These are phyloP conservation scores for Rhinogobio ventralis DNA, from an alignment of 2,797 vertebrate species.

Conservation along the genomic window DNA sequence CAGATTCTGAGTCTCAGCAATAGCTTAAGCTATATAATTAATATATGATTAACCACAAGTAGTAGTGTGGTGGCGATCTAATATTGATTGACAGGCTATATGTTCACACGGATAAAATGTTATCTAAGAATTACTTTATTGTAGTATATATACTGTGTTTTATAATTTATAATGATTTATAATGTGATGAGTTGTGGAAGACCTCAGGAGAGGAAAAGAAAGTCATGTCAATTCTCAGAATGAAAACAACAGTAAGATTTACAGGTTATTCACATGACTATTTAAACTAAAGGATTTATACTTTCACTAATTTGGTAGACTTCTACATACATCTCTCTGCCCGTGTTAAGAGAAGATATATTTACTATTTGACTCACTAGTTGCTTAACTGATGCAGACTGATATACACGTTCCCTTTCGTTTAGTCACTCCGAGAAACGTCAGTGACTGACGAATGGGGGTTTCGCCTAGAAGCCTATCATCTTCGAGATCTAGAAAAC, in stretches of 20 bases:
- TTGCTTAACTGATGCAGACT: neutral
- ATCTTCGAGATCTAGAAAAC: no score
- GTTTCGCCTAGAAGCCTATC: neutral
- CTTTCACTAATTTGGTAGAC: neutral
- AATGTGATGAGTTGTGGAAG: neutral
- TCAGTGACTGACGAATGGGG: no score
- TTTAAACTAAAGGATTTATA: slow-evolving; percentile 7
- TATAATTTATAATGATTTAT: neutral
- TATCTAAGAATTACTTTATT: neutral
- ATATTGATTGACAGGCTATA: neutral
- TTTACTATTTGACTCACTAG: neutral
- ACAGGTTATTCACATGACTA: neutral
- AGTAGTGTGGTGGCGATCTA: neutral
- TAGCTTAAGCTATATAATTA: neutral
- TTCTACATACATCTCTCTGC: neutral
- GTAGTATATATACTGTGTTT: neutral
- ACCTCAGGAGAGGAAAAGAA: neutral
- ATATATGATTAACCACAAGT: neutral
- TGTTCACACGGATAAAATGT: neutral
- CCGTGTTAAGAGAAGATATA: neutral
- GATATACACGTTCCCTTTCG: neutral
- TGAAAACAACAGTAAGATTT: neutral
- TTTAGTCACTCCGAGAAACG: no score
- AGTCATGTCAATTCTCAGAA: neutral
- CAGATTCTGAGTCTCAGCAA: neutral